Base-by-base conservation (phyloP, 2,113 vertebrate genomes). In the Rattus rattus region DNA sequence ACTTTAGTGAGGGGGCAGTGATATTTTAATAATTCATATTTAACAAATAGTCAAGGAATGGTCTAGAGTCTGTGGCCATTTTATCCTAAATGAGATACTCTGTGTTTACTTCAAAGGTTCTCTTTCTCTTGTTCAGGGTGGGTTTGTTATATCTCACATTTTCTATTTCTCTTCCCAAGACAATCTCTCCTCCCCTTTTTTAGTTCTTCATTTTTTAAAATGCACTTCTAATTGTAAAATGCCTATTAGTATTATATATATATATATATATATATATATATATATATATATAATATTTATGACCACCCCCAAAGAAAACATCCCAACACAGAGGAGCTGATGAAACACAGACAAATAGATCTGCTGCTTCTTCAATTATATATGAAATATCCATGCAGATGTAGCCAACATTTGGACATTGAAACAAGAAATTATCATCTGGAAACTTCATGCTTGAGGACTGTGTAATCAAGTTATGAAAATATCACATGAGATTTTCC, bases 1-100 rank as follows among this genome's bases (percentile, higher is more conserved):
- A 7, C 7, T 8, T 73, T 72, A 73, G 6, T 1, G 33, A 24
- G 65, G 2, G 10, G 0, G 1, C 13, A 70, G 6, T 9, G 33
- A 6, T 7, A 90, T 30, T 28, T 91, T 5, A 89, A 81, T 6
- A 30, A 6, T 14, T 39, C 5, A 30, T 36, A 28, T 20, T 19
- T 67, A 93, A 22, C 63, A 73, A 47, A n/a, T 10, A 13, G 49
- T 90, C 24, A n/a, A 79, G 33, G 10, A 6, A 52, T 1, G 8
- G 7, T 63, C 22, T 65, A 65, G 63, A 65, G 7, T 33, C 1
- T 2, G 5, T 84, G 26, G 1, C 16, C 22, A 67, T 47, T 89
- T 92, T n/a, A 4, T 80, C 9, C 39, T 49, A 72, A 79, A 77
- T 52, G n/a, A 54, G 3, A 4, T 86, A 33, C 59, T 94, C 61